Percentiles rank a stretch among this genome's conserved stretches.
These are phyloP conservation scores for Acrossocheilus fasciatus DNA, from an alignment of 2,797 vertebrate genomes.

Conservation along the genomic window DNA sequence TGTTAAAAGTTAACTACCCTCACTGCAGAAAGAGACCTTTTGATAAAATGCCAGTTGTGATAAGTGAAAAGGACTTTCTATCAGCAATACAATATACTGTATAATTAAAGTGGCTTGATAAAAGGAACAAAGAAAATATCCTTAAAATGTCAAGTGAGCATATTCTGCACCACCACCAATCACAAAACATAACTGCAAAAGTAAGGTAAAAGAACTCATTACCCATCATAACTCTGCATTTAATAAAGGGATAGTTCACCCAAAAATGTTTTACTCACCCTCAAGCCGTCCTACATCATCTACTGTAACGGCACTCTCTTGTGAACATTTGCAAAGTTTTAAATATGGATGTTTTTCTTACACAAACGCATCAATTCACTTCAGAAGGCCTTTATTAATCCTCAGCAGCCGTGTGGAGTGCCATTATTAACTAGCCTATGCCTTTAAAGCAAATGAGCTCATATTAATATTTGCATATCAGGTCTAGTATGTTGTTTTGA, in stretches of 20 bases:
- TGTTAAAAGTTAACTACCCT: conserved; percentile 19
- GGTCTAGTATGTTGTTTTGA: background rate
- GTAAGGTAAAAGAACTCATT: background rate
- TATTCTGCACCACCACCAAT: background rate
- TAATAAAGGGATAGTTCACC: background rate
- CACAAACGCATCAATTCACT: background rate
- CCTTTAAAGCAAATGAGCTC: no score
- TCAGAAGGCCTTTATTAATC: background rate
- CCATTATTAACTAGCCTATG: no score
- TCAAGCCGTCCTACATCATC: background rate
- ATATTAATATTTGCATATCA: no score
- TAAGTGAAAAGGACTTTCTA: background rate
- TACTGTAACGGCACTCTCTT: background rate
- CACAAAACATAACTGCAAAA: background rate
- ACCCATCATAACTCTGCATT: background rate
- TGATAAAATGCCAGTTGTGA: background rate
- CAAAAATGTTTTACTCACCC: background rate
- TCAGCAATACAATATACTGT: background rate
- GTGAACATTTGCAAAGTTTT: background rate
- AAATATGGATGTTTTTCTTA: no score
- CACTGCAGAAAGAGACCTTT: conserved; percentile 24
- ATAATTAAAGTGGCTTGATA: background rate
- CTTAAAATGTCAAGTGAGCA: background rate
- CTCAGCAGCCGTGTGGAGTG: no score
- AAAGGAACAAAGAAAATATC: background rate